Evolutionary conservation across 2,888 invertebrate genomes (phyloP), one percentile per base, ranked within the genome.

Genomic region (Sphaerolaimus hirsutus): DNA sequence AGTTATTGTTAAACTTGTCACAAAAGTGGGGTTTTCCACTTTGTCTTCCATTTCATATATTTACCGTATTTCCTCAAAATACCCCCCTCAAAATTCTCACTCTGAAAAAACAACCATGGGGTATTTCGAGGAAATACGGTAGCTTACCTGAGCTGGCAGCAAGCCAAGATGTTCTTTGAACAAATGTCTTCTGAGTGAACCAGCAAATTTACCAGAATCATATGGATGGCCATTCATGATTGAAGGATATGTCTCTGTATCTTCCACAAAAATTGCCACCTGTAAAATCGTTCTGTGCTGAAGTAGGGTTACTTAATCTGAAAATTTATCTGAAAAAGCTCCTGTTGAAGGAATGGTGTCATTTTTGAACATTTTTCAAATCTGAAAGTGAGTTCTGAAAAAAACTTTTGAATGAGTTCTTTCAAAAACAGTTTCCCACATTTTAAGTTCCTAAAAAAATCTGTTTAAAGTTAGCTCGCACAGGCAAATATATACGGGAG

Each of bases 101-200:
- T n/a, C n/a, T n/a, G n/a, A n/a, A n/a, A n/a, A n/a, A n/a, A n/a
- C n/a, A n/a, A n/a, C n/a, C n/a, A n/a, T n/a, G n/a, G n/a, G n/a
- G n/a, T n/a, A n/a, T n/a, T n/a, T n/a, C n/a, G n/a, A n/a, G n/a
- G n/a, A n/a, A n/a, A n/a, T n/a, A n/a, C n/a, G n/a, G n/a, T n/a
- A n/a, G n/a, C n/a, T n/a, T n/a, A n/a, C n/a, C 2, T 53, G 37
- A 66, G 66, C 65, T 42, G 72, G 70, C 17, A 74, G 61, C 3
- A 76, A 65, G 2, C 89, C 91, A 43, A 93, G 72, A 66, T 93
- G 93, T 63, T 93, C 93, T 49, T 62, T 64, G 67, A 93, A 89
- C 43, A 93, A 69, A 41, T 79, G 75, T 60, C 77, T 78, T 32
- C 93, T 69, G 21, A 93, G 69, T 12, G 78, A 76, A 1, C 82